These are phyloP conservation scores for Castor canadensis DNA, from an alignment of 2,113 vertebrate genomes.

Conservation along the genomic window DNA sequence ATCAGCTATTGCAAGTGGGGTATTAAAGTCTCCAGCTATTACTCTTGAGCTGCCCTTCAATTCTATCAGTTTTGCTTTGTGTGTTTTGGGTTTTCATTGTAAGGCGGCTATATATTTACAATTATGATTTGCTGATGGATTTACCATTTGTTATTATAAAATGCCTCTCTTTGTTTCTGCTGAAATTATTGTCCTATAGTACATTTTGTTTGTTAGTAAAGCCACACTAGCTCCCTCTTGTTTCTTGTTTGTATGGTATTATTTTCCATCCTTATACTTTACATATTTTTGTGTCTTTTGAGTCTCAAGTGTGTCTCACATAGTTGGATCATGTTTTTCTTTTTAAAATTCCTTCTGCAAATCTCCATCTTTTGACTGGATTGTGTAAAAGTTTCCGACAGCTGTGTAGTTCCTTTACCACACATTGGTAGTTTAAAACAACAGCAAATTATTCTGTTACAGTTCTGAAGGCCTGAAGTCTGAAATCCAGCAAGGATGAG, in stretches of 20 bases:
- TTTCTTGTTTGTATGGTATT: background rate
- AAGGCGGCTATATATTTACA: background rate
- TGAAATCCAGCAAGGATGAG: background rate
- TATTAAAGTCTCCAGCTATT: background rate
- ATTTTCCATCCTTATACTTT: background rate
- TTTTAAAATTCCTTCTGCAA: background rate
- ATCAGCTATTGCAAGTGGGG: background rate
- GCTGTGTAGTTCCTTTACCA: background rate
- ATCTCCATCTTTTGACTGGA: background rate
- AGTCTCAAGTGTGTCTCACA: background rate
- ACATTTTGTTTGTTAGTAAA: background rate
- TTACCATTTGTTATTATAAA: background rate
- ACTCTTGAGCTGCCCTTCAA: background rate
- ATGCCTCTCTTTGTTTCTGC: background rate
- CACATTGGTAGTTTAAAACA: background rate
- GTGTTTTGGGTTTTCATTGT: background rate
- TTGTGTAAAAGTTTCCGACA: background rate
- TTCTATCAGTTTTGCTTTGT: background rate
- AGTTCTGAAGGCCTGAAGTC: background rate
- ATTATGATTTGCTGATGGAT: background rate
- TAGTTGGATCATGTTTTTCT: background rate
- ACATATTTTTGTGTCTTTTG: background rate
- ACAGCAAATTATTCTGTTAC: background rate
- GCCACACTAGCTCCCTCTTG: background rate
- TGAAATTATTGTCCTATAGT: background rate